These are phyloP conservation scores for Actinia equina DNA, from an alignment of 64 coral and sea anemone genomes.

Conservation along the genomic window DNA sequence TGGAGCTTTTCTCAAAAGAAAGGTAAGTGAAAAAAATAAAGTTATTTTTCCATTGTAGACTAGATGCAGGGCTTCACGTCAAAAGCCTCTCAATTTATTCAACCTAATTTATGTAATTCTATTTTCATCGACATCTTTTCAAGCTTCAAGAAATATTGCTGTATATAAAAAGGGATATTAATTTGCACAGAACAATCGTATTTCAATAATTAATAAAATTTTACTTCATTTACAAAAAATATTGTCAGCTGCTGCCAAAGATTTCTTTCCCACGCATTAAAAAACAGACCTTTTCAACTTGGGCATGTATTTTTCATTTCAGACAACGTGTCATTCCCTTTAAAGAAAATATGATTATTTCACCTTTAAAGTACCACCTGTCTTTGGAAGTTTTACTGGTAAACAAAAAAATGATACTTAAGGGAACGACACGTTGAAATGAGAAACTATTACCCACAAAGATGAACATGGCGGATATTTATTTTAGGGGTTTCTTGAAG, in stretches of 20 bases:
- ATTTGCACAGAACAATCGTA: background rate
- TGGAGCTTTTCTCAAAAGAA: conserved; percentile 70
- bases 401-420: too few species aligned
- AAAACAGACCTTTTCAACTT: background rate
- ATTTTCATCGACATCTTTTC: background rate
- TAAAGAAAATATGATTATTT: too few species aligned
- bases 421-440: too few species aligned
- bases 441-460: too few species aligned
- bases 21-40: conserved; percentile 33
- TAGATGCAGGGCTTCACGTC: background rate
- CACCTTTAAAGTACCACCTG: too few species aligned
- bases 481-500: conserved; percentile 52
- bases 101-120: too few species aligned
- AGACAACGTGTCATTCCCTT: too few species aligned
- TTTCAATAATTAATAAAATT: background rate
- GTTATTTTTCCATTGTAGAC: background rate
- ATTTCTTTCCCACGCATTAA: background rate
- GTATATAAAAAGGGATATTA: background rate
- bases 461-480: too few species aligned
- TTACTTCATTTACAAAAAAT: background rate
- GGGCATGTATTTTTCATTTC: too few species aligned
- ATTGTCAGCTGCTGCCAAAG: background rate
- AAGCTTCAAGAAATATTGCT: background rate
- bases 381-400: too few species aligned
- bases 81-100: background rate